A percentile compares a stretch with the other conserved stretches of the same genome.
Evolutionary conservation across 2,888 invertebrate species (phyloP).

Genomic region (Steinernema hermaphroditum): DNA sequence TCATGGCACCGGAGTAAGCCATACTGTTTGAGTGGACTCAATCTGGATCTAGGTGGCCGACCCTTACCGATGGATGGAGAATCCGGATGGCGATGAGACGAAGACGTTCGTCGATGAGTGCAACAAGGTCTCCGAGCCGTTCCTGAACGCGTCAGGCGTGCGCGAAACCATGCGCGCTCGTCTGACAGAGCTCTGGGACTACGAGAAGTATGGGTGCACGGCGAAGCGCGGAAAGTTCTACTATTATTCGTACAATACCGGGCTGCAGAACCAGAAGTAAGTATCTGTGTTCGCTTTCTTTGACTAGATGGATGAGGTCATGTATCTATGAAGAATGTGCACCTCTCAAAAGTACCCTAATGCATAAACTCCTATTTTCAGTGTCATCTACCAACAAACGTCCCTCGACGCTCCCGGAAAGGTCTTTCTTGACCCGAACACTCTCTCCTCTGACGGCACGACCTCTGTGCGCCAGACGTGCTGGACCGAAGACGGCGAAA

Average conservation of each 20-base stretch:
- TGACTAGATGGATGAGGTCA: no score
- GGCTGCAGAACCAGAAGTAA: constrained; percentile 92
- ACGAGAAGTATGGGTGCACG: constrained; percentile 90
- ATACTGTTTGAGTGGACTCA: background rate
- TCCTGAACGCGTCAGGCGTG: constrained; percentile 77
- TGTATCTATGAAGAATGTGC: no score
- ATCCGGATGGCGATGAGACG: constrained; percentile 89
- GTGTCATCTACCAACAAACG: constrained; percentile 87
- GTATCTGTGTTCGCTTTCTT: background rate
- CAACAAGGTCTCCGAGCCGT: constrained; percentile 85
- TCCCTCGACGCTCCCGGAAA: constrained; percentile 74
- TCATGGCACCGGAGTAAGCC: constrained; percentile 79
- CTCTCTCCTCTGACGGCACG: constrained; percentile 86
- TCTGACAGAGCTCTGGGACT: constrained; percentile 89
- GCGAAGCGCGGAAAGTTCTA: constrained; percentile 81
- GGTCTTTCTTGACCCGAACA: constrained; percentile 93
- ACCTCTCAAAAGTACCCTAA: no score
- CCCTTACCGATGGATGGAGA: constrained; percentile 94
- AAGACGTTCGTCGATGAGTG: constrained; percentile 85
- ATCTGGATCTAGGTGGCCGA: constrained; percentile 75
- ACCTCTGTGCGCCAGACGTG: constrained; percentile 72
- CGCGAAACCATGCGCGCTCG: constrained; percentile 71
- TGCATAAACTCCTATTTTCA: constrained; percentile 67
- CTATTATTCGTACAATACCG: constrained; percentile 89
- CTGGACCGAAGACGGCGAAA: constrained; percentile 86